A percentile compares a stretch with the other conserved stretches of the same genome.
These are phyloP conservation scores for Linepithema humile DNA, from an alignment of 1,140 invertebrate genomes.

Conservation along the genomic window DNA sequence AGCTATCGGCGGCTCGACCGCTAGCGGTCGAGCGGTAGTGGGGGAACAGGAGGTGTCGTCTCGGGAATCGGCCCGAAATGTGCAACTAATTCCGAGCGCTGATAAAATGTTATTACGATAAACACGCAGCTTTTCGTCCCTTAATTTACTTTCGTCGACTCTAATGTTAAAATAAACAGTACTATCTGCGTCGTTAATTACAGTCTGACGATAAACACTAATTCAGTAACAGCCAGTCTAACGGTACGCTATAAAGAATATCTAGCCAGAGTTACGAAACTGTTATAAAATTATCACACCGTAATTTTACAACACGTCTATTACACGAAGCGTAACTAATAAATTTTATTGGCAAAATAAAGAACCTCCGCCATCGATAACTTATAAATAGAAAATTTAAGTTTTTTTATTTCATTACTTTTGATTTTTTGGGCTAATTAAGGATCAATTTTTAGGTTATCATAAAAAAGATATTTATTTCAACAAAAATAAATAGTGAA, in stretches of 20 bases:
- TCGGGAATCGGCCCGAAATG: no score
- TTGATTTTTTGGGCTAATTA: background rate
- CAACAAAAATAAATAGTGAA: background rate
- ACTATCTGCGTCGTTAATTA: constrained; percentile 60
- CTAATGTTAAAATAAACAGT: constrained; percentile 67
- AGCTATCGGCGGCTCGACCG: no score
- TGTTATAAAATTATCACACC: constrained; percentile 12
- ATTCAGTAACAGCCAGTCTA: background rate
- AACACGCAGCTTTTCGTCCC: background rate
- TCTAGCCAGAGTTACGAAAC: constrained; percentile 28
- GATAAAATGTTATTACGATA: constrained; percentile 22
- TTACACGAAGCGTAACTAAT: constrained; percentile 4
- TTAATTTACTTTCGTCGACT: constrained; percentile 18
- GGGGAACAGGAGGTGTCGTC: no score
- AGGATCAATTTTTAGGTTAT: background rate
- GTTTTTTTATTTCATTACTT: background rate
- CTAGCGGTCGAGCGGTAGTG: no score
- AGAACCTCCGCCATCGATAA: background rate
- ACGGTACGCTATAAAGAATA: background rate
- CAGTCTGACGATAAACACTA: constrained; percentile 39
- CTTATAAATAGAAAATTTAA: background rate
- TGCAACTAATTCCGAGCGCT: no score
- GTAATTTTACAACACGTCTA: constrained; percentile 26
- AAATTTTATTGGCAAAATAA: constrained; percentile 31
- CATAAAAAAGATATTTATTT: background rate